Conservation (phyloP, 2,113 vertebrate genomes). For the Chascanopsetta lugubris region DNA sequence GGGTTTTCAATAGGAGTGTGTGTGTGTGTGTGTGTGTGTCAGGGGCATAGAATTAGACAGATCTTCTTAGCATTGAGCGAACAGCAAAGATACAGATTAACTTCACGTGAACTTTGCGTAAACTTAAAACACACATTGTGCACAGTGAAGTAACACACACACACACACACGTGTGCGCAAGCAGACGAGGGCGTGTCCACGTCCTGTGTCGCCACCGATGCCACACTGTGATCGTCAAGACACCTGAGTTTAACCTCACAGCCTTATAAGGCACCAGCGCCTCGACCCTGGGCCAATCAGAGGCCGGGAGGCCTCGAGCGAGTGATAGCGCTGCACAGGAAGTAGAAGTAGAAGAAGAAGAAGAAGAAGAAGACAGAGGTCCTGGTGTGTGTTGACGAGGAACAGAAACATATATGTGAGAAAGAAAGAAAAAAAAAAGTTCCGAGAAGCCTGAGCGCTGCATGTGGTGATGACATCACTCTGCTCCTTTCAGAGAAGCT, state of each 20-base stretch:
- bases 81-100: neutral
- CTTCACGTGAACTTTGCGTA: neutral
- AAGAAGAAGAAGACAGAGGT: constrained; percentile 44
- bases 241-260: constrained; percentile 39
- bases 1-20: constrained; percentile 29
- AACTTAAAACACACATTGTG: neutral
- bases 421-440: constrained; percentile 19
- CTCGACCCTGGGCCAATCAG: constrained; percentile 42
- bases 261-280: constrained; percentile 68
- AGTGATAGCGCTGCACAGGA: constrained; percentile 63
- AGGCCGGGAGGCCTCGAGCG: constrained; percentile 46
- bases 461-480: constrained; percentile 38
- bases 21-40: neutral
- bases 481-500: constrained; percentile 8
- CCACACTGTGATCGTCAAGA: constrained; percentile 14
- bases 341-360: constrained; percentile 49
- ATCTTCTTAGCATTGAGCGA: constrained; percentile 19
- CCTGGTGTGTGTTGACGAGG: constrained; percentile 32
- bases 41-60: constrained; percentile 30
- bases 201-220: neutral
- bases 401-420: no score
- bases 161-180: no score
- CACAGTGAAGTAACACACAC: neutral
- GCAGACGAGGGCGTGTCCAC: no score
- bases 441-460: constrained; percentile 1